Conservation (phyloP, 2,113 vertebrate genomes). For the Daboia siamensis region DNA sequence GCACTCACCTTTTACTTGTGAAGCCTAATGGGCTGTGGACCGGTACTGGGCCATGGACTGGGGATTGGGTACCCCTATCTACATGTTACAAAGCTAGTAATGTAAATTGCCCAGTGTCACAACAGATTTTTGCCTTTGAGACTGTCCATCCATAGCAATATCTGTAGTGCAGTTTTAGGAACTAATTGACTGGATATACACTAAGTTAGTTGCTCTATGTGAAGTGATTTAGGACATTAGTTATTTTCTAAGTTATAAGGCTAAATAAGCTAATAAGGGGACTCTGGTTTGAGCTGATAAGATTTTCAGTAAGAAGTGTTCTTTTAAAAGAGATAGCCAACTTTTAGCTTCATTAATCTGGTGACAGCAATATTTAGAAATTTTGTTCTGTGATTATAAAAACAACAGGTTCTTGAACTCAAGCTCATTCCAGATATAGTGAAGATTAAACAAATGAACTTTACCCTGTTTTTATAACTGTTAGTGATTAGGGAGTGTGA, state of each 20-base stretch:
- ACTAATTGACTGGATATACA: neutral
- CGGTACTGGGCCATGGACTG: neutral
- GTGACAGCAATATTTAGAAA: constrained; percentile 31
- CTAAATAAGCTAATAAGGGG: neutral
- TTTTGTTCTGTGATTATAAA: constrained; percentile 21
- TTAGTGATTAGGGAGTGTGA: constrained; percentile 16
- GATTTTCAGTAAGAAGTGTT: constrained; percentile 8
- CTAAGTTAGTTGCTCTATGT: neutral
- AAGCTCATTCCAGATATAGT: constrained; percentile 26
- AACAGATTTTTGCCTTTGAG: constrained; percentile 13
- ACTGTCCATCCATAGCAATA: neutral
- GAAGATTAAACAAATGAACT: constrained; percentile 18
- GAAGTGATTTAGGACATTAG: neutral
- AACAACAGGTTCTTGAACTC: constrained; percentile 12
- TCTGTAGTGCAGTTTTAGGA: neutral
- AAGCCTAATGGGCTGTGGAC: neutral
- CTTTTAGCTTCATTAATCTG: constrained; percentile 14
- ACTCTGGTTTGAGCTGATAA: neutral
- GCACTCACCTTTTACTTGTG: neutral
- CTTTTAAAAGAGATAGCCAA: neutral
- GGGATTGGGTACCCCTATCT: neutral
- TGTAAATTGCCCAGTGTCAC: neutral
- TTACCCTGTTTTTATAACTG: constrained; percentile 8
- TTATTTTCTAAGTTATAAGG: neutral
- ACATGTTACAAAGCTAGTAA: neutral